Conservation (phyloP, 2,888 invertebrate species). For the Lycophotia porphyrea region DNA sequence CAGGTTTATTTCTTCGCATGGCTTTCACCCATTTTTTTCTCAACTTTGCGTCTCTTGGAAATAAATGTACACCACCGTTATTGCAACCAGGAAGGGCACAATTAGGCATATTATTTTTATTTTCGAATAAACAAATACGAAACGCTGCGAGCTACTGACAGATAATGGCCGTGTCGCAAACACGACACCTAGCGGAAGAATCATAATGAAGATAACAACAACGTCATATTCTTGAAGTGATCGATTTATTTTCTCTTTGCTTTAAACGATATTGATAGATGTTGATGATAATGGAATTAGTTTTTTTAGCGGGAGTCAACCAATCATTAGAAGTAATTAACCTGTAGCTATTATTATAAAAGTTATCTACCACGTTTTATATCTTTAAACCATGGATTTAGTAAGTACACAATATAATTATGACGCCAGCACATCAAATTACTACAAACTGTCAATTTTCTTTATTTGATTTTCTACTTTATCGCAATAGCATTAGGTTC, state of each 20-base stretch:
- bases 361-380: neutral
- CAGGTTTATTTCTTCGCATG: constrained; percentile 25
- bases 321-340: neutral
- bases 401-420: neutral
- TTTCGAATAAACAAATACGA: constrained; percentile 11
- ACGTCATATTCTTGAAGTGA: neutral
- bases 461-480: too few species aligned
- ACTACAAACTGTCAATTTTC: too few species aligned
- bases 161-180: constrained; percentile 18
- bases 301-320: neutral
- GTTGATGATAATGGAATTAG: neutral
- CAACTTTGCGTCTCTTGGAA: constrained; percentile 39
- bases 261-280: neutral
- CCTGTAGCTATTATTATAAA: neutral
- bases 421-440: too few species aligned
- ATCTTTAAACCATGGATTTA: neutral
- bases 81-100: constrained; percentile 24
- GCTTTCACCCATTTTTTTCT: constrained; percentile 48
- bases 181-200: constrained; percentile 25
- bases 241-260: neutral
- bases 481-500: too few species aligned
- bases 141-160: constrained; percentile 15
- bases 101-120: constrained; percentile 22
- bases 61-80: constrained; percentile 40
- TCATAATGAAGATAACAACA: neutral